Evolutionary conservation across 2,113 vertebrate species (phyloP), one percentile per base, ranked within the genome.

Genomic region (Microtus pennsylvanicus): DNA sequence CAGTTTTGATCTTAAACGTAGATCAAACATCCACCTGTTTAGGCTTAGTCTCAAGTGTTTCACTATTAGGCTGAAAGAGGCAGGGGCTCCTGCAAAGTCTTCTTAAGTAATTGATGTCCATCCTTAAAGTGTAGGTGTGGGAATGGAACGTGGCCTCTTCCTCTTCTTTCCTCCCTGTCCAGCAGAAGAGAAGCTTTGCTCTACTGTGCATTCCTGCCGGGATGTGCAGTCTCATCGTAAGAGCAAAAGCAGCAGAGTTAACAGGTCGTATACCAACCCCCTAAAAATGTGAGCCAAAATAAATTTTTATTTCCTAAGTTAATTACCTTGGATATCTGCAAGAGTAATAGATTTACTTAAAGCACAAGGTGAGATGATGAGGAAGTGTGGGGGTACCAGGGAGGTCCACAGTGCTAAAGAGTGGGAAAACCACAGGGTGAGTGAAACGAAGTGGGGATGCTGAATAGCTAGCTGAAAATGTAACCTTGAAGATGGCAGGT

Each of bases 401-500:
- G 50, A 55, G 24, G 9, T 3, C 28, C 7, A 14, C 16, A 28
- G 6, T 30, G 0, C 3, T 61, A 5, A 13, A 28, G 16, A 55
- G 33, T 76, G 33, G 4, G 42, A 58, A 50, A 61, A 45, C 7
- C 4, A 3, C 0, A 5, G 21, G 14, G 52, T 5, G 14, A 47
- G 4, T 4, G 19, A 50, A 35, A 4, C 0, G 3, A 52, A 14
- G 16, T 28, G 4, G 2, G 2, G 2, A 30, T 55, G 9, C 2
- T 50, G 19, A n/a, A n/a, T 7, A 45, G 12, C 19, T 33, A 47
- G 35, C 50, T 58, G 82, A 45, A 65, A 28, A 55, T 13, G 38
- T 0, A 2, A 5, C 28, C 3, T 0, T 45, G 22, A 24, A 76
- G 21, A 38, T 0, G 1, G 33, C 7, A 72, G 10, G 30, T 16